These are phyloP conservation scores for Microctonus hyperodae DNA, from an alignment of 2,888 invertebrate species.

Conservation along the genomic window DNA sequence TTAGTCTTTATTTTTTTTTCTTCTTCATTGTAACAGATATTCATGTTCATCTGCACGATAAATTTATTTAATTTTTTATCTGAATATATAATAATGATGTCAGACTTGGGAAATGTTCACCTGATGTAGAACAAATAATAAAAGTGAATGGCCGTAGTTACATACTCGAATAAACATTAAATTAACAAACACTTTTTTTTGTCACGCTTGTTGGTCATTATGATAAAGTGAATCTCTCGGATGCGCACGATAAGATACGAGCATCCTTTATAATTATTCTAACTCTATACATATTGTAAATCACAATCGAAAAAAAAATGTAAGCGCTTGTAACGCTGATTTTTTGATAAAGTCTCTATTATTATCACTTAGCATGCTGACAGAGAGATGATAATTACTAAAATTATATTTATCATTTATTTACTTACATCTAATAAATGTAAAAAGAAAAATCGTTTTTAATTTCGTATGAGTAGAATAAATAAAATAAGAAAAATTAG, in stretches of 20 bases:
- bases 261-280: too few species aligned
- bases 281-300: too few species aligned
- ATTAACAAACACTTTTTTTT: conserved; percentile 2
- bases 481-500: not conserved
- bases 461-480: too few species aligned
- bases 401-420: too few species aligned
- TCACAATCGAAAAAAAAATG: too few species aligned
- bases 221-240: not conserved
- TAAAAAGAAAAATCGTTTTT: too few species aligned
- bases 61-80: not conserved
- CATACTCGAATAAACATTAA: conserved; percentile 12
- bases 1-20: too few species aligned
- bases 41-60: too few species aligned
- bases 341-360: not conserved
- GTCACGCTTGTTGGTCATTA: not conserved
- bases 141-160: not conserved
- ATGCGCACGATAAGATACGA: conserved; percentile 7
- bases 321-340: too few species aligned
- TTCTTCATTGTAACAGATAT: too few species aligned
- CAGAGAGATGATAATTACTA: not conserved
- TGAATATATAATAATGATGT: not conserved
- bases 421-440: too few species aligned
- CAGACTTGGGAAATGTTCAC: not conserved
- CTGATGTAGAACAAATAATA: not conserved
- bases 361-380: not conserved